Evolutionary conservation across 2,113 vertebrate species (phyloP).

Genomic region (Centrocercus urophasianus): DNA sequence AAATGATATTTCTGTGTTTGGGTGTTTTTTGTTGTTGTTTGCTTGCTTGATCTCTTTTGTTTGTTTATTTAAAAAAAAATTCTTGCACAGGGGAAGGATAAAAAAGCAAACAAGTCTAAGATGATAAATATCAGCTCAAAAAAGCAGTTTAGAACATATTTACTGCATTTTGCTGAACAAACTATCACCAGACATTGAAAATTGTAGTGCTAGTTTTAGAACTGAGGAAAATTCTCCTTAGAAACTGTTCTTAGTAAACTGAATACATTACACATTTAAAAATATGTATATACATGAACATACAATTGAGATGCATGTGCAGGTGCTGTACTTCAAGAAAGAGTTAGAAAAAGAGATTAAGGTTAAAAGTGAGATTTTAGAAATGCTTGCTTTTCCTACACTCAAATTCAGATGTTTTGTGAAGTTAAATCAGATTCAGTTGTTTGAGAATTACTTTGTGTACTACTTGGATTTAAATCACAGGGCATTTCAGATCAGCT

Average conservation of each 20-base stretch:
- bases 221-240: background rate
- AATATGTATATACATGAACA: constrained; percentile 34
- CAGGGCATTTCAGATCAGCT: constrained; percentile 50
- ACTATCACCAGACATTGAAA: background rate
- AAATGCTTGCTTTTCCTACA: constrained; percentile 38
- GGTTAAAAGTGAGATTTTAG: constrained; percentile 29
- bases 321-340: constrained; percentile 9
- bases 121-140: background rate
- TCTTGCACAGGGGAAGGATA: background rate
- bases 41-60: background rate
- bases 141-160: background rate
- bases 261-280: background rate
- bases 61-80: background rate
- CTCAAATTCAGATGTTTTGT: constrained; percentile 59
- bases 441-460: constrained; percentile 69
- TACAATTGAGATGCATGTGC: background rate
- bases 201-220: background rate
- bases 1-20: background rate
- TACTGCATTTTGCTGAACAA: background rate
- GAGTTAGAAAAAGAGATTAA: constrained; percentile 52
- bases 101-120: background rate
- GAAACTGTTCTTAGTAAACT: background rate
- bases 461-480: constrained; percentile 70
- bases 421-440: constrained; percentile 63
- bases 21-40: background rate